Percentiles rank a stretch among this genome's conserved stretches.
phyloP scores from a whole-genome alignment of 2,113 vertebrate genomes.

The Otocyon megalotis region DNA sequence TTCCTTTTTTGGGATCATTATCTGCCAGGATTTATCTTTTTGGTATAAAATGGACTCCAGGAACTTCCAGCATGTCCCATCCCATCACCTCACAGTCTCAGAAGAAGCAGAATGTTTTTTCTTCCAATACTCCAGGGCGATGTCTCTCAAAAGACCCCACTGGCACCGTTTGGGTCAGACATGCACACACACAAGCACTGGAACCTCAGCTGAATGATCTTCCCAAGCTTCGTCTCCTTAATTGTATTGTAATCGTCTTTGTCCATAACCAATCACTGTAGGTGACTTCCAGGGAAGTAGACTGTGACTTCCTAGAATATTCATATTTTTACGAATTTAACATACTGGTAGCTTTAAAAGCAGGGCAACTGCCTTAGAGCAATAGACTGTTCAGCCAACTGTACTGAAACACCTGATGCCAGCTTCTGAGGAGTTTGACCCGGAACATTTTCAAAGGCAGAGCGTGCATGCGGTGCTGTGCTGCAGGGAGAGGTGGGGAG shows the following conservation, averaged over 20 bases:
- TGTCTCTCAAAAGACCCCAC: background rate
- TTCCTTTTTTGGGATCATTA: background rate
- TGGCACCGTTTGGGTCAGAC: background rate
- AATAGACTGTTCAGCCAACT: constrained; percentile 19
- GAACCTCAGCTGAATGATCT: constrained; percentile 52
- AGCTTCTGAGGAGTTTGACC: constrained; percentile 45
- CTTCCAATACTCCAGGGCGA: background rate
- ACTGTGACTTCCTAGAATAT: constrained; percentile 64
- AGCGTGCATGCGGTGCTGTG: background rate
- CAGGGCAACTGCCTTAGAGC: constrained; percentile 45
- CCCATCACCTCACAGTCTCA: background rate
- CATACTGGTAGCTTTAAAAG: constrained; percentile 70
- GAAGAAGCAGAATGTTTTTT: background rate
- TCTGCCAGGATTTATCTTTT: background rate
- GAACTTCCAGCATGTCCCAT: background rate
- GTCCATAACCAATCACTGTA: constrained; percentile 65
- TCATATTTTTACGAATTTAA: constrained; percentile 76
- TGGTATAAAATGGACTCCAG: background rate
- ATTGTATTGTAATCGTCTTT: constrained; percentile 76
- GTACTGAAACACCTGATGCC: constrained; percentile 41
- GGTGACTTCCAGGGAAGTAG: constrained; percentile 68
- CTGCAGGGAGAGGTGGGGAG: background rate
- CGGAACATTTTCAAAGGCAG: constrained; percentile 38
- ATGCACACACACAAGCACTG: background rate
- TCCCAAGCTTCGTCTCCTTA: constrained; percentile 56